Conservation (phyloP, 1,140 invertebrate genomes). For the Listronotus oregonensis region DNA sequence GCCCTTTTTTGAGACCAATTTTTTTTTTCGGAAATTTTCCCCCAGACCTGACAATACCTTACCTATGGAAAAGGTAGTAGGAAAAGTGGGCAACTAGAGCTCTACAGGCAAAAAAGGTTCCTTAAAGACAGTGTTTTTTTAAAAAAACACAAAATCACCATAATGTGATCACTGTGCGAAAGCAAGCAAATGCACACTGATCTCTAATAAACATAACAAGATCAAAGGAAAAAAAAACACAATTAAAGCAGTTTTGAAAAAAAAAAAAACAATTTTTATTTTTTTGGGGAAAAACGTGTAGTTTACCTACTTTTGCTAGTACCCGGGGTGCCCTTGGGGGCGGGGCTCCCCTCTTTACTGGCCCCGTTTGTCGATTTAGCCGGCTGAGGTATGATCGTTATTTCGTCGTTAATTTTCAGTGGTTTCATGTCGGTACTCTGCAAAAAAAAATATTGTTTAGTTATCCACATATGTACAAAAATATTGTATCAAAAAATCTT, state of each 20-base stretch:
- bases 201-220: background rate
- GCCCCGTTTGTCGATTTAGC: conserved; percentile 58
- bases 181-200: background rate
- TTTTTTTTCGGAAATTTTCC: no score
- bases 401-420: conserved; percentile 89
- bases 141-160: background rate
- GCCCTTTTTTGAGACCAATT: no score
- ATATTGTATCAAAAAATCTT: no score
- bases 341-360: conserved; percentile 45
- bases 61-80: no score
- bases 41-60: no score
- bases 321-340: conserved; percentile 40
- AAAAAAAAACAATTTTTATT: background rate
- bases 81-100: no score
- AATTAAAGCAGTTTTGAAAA: background rate
- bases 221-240: background rate
- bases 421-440: conserved; percentile 71
- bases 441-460: background rate
- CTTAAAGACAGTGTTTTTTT: background rate
- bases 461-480: no score
- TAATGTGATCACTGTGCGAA: background rate
- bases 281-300: background rate
- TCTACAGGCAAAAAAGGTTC: no score
- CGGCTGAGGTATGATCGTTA: conserved; percentile 89
- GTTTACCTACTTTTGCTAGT: conserved; percentile 51